These are phyloP conservation scores for Turritopsis rubra DNA, from an alignment of 30 jellyfish, hydroid and myxozoan genomes.

Conservation along the genomic window DNA sequence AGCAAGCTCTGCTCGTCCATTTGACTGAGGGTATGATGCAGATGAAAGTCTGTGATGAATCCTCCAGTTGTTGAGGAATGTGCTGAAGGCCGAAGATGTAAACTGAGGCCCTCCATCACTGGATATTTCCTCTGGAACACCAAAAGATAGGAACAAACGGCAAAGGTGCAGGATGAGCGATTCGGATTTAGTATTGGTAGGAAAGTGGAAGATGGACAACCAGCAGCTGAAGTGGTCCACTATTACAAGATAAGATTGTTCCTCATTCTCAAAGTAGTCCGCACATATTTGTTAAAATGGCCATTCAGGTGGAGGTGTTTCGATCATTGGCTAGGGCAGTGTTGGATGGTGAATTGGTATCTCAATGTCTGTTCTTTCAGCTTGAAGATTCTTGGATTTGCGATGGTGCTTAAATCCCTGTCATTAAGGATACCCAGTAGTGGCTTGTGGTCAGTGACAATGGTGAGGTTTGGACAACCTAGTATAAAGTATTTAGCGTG, in stretches of 20 bases:
- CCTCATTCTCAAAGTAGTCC: not conserved
- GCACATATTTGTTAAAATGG: constrained; percentile 10
- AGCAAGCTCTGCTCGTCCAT: not conserved
- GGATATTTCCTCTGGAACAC: not conserved
- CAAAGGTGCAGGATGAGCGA: not conserved
- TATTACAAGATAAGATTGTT: not conserved
- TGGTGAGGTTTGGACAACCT: not conserved
- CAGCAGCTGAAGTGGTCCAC: constrained; percentile 14
- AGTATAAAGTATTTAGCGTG: not conserved
- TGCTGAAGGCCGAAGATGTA: not conserved
- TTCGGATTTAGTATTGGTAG: not conserved
- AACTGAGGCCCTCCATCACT: constrained; percentile 11
- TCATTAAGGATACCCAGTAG: not conserved
- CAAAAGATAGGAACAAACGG: not conserved
- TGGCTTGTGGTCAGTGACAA: constrained; percentile 12
- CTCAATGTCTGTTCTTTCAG: not conserved
- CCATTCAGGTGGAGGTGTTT: not conserved
- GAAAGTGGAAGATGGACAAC: not conserved
- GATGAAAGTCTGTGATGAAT: not conserved
- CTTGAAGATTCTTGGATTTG: not conserved
- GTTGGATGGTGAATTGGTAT: not conserved
- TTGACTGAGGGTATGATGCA: not conserved
- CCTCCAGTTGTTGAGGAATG: not conserved
- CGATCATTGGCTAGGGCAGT: not conserved
- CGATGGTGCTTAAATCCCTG: not conserved